Evolutionary conservation across 2,888 invertebrate species (phyloP).

Genomic region (Dryobotodes eremita): DNA sequence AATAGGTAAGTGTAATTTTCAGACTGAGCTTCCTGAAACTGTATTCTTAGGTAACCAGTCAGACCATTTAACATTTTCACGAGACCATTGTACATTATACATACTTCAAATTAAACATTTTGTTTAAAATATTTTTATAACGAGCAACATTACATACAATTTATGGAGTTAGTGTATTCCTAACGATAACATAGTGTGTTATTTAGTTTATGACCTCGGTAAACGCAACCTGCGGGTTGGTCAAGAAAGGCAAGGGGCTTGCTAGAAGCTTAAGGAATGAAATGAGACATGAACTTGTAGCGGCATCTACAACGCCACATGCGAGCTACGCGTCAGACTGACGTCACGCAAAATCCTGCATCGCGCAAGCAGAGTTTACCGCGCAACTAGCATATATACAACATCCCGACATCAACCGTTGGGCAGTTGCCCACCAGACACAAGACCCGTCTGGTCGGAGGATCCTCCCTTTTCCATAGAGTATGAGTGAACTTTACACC

Average conservation of each 20-base stretch:
- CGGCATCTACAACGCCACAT: too few relatives aligned
- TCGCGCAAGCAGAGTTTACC: too few relatives aligned
- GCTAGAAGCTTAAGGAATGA: neutral
- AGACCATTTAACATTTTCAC: conserved; percentile 74
- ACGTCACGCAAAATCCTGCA: too few relatives aligned
- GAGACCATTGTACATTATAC: conserved; percentile 50
- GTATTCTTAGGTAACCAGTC: conserved; percentile 74
- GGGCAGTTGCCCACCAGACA: too few relatives aligned
- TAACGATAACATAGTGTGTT: neutral
- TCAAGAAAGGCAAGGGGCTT: neutral
- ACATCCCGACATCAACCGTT: too few relatives aligned
- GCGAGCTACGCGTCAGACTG: too few relatives aligned
- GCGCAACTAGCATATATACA: too few relatives aligned
- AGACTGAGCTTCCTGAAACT: conserved; percentile 68
- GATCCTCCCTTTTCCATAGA: too few relatives aligned
- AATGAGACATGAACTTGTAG: neutral
- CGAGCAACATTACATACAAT: neutral
- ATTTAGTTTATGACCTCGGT: too few relatives aligned
- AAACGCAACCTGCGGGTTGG: too few relatives aligned
- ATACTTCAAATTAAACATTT: neutral
- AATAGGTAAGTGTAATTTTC: conserved; percentile 66
- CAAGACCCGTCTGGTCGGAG: too few relatives aligned
- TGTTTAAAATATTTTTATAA: neutral
- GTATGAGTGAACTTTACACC: too few relatives aligned
- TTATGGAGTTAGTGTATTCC: neutral